phyloP scores from a whole-genome alignment of 1,140 invertebrate genomes.

The Bombus confusus region DNA sequence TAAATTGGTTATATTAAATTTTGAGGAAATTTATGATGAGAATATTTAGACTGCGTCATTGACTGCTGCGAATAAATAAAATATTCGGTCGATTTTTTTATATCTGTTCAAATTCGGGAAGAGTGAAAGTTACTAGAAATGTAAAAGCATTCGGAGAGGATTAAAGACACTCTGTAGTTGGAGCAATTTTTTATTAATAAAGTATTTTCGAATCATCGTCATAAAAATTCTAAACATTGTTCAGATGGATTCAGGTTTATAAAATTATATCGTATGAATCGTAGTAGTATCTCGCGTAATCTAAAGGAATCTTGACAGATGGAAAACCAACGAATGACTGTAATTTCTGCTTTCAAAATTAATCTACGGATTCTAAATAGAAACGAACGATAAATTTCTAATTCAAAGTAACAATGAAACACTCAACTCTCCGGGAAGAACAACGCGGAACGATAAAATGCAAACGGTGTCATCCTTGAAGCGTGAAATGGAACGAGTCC shows the following conservation, averaged over 20 bases:
- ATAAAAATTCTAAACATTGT: background rate
- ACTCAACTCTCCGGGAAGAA: background rate
- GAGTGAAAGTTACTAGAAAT: background rate
- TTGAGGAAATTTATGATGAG: background rate
- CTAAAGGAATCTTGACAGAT: background rate
- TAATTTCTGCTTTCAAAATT: too few species aligned
- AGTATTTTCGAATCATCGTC: background rate
- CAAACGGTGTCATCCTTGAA: constrained; percentile 17
- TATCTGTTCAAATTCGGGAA: background rate
- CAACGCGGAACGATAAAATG: background rate
- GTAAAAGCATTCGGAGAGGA: background rate
- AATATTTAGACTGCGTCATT: background rate
- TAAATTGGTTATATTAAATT: too few species aligned
- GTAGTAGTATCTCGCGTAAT: background rate
- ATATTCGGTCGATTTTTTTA: background rate
- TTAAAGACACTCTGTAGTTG: background rate
- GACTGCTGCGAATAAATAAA: background rate
- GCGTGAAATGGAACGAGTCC: constrained; percentile 22
- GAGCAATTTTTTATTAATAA: background rate
- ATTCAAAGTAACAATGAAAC: background rate
- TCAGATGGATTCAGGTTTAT: too few species aligned
- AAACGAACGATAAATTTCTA: background rate
- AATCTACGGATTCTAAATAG: too few species aligned
- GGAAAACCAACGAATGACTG: background rate
- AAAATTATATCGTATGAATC: too few species aligned